Conservation (phyloP, 1,140 invertebrate species). For the Bombus superbus region DNA sequence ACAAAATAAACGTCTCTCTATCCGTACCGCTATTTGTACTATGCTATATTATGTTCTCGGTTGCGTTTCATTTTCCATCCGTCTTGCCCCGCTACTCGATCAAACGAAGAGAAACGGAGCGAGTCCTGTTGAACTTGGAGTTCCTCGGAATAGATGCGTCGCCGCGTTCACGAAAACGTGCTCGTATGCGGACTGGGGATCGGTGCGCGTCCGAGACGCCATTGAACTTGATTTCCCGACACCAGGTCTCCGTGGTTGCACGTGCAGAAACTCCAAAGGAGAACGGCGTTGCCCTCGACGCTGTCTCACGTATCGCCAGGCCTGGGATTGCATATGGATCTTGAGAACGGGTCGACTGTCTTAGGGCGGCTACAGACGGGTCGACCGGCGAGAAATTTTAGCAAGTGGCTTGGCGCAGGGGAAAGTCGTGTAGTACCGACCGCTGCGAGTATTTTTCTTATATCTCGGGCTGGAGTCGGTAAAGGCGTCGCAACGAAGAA, state of each 20-base stretch:
- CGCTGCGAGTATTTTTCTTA: too few relatives aligned
- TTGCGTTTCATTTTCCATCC: neutral
- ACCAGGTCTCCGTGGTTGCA: constrained; percentile 50
- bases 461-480: too few relatives aligned
- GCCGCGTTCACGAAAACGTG: constrained; percentile 46
- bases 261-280: constrained; percentile 68
- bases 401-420: too few relatives aligned
- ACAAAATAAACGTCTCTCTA: too few relatives aligned
- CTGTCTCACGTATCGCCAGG: constrained; percentile 51
- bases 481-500: too few relatives aligned
- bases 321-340: constrained; percentile 41
- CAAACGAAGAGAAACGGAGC: neutral
- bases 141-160: neutral
- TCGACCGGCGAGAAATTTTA: too few relatives aligned
- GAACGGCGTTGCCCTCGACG: constrained; percentile 55
- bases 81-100: neutral
- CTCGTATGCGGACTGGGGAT: constrained; percentile 35
- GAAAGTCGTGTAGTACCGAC: too few relatives aligned
- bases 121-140: neutral
- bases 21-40: neutral
- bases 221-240: constrained; percentile 73
- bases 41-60: too few relatives aligned
- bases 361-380: too few relatives aligned
- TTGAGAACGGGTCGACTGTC: constrained; percentile 15
- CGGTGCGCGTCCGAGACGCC: constrained; percentile 64